Base-by-base conservation (phyloP, 2,113 vertebrate genomes). In the Sula dactylatra region DNA sequence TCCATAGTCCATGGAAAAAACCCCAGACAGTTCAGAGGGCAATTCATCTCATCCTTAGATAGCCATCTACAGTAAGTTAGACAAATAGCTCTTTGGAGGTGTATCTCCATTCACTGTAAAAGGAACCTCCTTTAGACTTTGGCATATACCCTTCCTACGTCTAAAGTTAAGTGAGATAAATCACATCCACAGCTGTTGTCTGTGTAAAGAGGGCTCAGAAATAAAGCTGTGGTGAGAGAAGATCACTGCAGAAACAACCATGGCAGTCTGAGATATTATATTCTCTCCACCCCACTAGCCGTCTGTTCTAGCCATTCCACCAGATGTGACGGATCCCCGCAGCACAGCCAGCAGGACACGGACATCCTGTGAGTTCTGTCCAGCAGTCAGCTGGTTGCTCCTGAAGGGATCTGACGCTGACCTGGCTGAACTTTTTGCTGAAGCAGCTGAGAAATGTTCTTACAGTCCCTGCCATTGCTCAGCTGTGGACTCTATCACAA, bases 401-500 rank as follows among this genome's bases (percentile, higher is more conserved):
- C 93, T 87, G 91, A 55, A 67, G 69, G 86, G 61, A 78, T 79
- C 74, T 9, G 49, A 79, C 0, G 17, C 86, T 95, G 94, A 96
- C 89, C 94, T 82, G 91, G 84, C 84, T 91, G 74, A 93, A 82
- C 70, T 65, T 93, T 70, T 58, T 91, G 82, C 87, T 94, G 94
- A 94, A 90, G 78, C 92, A 96, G 94, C 74, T 85, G 82, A 94
- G 94, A 89, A 91, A 49, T 58, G 49, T 76, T 93, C 81, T 64
- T 59, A 55, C 17, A 26, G 47, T 34, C 31, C 56, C 67, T 56
- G 58, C 70, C 58, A 9, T 65, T 18, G 84, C 87, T 91, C 78
- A 54, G 78, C 82, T 85, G 25, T 1, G 3, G n/a, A 55, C 83
- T 89, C 91, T 54, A 17, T 40, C 80, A 55, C 62, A 76, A 21